These are phyloP conservation scores for Bugula neritina DNA, from an alignment of 2,888 invertebrate genomes.

Conservation along the genomic window DNA sequence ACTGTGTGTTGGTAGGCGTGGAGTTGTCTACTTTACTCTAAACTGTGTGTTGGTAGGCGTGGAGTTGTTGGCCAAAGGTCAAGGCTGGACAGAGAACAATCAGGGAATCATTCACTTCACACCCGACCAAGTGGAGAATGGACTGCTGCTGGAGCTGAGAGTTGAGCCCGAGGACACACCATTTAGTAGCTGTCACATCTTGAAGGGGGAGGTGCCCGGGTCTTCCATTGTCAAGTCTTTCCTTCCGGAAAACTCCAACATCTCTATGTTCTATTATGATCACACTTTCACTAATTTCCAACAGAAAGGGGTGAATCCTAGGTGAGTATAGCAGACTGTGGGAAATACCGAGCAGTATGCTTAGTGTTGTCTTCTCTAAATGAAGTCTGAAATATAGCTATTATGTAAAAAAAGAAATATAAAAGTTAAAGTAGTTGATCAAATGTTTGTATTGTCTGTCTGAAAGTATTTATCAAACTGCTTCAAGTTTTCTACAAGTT, in stretches of 20 bases:
- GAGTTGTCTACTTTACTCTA: too few species aligned
- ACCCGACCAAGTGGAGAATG: background rate
- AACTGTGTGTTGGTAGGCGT: conserved; percentile 7
- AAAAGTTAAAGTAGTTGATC: too few species aligned
- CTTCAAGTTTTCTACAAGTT: too few species aligned
- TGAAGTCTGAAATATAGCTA: too few species aligned
- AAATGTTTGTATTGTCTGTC: too few species aligned
- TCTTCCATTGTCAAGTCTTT: background rate
- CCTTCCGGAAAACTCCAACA: background rate
- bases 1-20: too few species aligned
- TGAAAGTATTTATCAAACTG: too few species aligned
- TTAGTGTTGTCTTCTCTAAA: too few species aligned
- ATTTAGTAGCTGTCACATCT: conserved; percentile 11
- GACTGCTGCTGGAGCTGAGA: background rate
- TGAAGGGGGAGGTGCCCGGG: background rate
- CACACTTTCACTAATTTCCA: background rate
- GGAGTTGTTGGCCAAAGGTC: background rate
- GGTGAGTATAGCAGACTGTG: too few species aligned
- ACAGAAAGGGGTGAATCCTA: background rate
- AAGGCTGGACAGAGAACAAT: conserved; percentile 9
- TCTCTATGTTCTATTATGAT: background rate
- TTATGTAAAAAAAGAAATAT: too few species aligned
- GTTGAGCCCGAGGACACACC: background rate
- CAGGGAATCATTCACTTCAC: conserved; percentile 2
- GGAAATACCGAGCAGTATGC: too few species aligned